Percentiles rank a stretch among this genome's conserved stretches.
These are phyloP conservation scores for Brachystomella parvula DNA, from an alignment of 1,140 invertebrate genomes.

Conservation along the genomic window DNA sequence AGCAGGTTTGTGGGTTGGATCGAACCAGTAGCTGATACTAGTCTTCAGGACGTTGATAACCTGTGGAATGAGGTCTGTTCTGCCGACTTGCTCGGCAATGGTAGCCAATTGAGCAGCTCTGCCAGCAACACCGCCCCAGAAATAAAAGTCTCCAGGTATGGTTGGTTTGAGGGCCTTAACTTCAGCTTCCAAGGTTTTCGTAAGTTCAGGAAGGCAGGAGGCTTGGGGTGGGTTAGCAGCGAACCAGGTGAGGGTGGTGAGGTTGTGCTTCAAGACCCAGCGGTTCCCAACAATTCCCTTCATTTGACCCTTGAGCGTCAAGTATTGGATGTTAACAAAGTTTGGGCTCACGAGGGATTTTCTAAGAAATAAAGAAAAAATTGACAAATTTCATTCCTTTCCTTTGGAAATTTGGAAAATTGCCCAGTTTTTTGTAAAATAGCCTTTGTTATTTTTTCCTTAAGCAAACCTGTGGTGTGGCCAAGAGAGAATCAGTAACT, in stretches of 20 bases:
- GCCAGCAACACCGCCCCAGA: slow-evolving; percentile 28
- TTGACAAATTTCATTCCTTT: background rate
- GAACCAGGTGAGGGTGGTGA: slow-evolving; percentile 27
- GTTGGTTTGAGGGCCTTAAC: slow-evolving; percentile 19
- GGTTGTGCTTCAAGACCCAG: slow-evolving; percentile 19
- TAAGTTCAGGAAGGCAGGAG: slow-evolving; percentile 20
- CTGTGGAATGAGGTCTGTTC: slow-evolving; percentile 14
- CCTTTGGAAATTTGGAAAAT: background rate
- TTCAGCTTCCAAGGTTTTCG: slow-evolving; percentile 28
- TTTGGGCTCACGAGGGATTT: slow-evolving; percentile 15
- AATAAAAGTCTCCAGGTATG: slow-evolving; percentile 29
- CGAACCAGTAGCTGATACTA: slow-evolving; percentile 2
- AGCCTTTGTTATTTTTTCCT: background rate
- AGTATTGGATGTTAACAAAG: slow-evolving; percentile 25
- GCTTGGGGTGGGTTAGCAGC: slow-evolving; percentile 18
- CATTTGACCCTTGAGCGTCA: slow-evolving; percentile 31
- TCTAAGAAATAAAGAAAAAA: slow-evolving; percentile 13
- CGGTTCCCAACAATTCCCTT: slow-evolving; percentile 26
- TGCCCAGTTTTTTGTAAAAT: background rate
- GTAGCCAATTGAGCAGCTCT: slow-evolving; percentile 21
- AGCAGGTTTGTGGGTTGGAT: background rate
- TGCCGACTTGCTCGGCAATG: slow-evolving; percentile 24
- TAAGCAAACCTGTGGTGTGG: slow-evolving; percentile 29
- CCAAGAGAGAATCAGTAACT: slow-evolving; percentile 27
- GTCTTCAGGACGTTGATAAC: slow-evolving; percentile 11